Evolutionary conservation across 1,140 invertebrate genomes (phyloP).

Genomic region (Brachionus angularis): DNA sequence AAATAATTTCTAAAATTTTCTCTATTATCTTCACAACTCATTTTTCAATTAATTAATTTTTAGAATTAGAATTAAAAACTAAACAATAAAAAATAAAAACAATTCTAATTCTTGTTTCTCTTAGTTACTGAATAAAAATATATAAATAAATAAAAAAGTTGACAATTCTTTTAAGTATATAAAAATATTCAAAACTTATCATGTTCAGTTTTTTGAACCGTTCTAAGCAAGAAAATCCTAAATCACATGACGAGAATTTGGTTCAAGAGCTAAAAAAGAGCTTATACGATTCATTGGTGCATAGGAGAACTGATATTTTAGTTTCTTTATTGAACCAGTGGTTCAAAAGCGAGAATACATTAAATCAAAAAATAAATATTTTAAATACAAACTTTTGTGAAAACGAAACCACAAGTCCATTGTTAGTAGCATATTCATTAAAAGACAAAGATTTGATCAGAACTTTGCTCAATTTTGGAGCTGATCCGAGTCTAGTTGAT

Average conservation of each 20-base stretch:
- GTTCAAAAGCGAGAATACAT: constrained; percentile 35
- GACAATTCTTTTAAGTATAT: no score
- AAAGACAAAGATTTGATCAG: constrained; percentile 33
- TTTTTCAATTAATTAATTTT: no score
- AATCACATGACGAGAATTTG: background rate
- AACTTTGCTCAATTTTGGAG: constrained; percentile 33
- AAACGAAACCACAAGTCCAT: constrained; percentile 34
- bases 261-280: constrained; percentile 20
- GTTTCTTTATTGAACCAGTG: constrained; percentile 27
- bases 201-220: constrained; percentile 43
- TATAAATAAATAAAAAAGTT: no score
- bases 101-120: no score
- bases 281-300: constrained; percentile 15
- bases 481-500: constrained; percentile 28
- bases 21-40: no score
- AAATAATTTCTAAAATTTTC: no score
- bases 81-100: no score
- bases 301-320: constrained; percentile 23
- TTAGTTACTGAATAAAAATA: no score
- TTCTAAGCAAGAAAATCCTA: background rate
- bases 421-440: constrained; percentile 9
- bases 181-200: no score
- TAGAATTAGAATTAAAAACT: no score
- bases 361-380: constrained; percentile 23
- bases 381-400: constrained; percentile 37